Evolutionary conservation across 2,888 invertebrate genomes (phyloP), one percentile per base, ranked within the genome.

Genomic region (Uloborus plumipes): DNA sequence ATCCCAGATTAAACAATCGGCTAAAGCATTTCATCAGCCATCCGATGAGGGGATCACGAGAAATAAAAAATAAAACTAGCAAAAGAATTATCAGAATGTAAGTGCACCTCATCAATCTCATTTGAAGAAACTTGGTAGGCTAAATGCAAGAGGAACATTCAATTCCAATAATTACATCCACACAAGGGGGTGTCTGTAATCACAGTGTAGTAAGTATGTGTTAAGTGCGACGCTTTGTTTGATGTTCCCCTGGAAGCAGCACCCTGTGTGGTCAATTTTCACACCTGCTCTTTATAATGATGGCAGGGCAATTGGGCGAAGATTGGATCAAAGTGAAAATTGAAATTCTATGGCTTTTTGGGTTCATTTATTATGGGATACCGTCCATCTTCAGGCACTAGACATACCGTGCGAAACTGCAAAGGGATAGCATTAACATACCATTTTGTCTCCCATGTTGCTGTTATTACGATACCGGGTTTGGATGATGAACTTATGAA

Each of bases 221-320:
- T 39, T 64, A 80, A 74, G 55, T 61, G 62, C 49, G 64, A 59
- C 59, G 47, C 67, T 61, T 66, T 80, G 73, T 80, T 66, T 76
- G 76, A 69, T 76, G 76, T 69, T 39, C 49, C n/a, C 20, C 47
- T 20, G 18, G 47, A 22, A 53, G 22, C 22, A 39, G 69, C 76
- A 18, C 66, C 73, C 62, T 81, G 74, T 74, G 80, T 50, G 80
- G 80, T 62, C 74, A 74, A 81, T 74, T 81, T 81, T 74, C 74
- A 31, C 74, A 67, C 69, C 74, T 74, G 74, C 74, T 51, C 58
- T 61, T 64, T 58, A 55, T 74, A 74, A 81, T 81, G 39, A 70
- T 20, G 55, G 64, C 18, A 69, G 13, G 69, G 39, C 39, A 69
- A 62, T 53, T 49, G 61, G n/a, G 31, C 66, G 20, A 47, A 55